These are phyloP conservation scores for Abrostola tripartita DNA, from an alignment of 2,888 invertebrate species.

Conservation along the genomic window DNA sequence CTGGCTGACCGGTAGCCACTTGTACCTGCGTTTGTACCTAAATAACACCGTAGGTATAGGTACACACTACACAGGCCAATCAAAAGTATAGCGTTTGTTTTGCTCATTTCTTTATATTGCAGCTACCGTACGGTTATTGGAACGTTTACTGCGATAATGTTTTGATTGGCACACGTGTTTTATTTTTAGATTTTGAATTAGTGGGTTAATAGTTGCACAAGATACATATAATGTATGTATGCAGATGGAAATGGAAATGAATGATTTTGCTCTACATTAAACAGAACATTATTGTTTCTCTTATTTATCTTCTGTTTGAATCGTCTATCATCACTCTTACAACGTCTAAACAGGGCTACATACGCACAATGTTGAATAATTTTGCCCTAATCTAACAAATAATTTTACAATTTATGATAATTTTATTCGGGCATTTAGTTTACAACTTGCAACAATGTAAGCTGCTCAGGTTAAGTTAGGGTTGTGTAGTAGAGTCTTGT, in stretches of 20 bases:
- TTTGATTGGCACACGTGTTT: constrained; percentile 35
- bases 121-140: constrained; percentile 17
- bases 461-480: no score
- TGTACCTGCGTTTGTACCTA: constrained; percentile 19
- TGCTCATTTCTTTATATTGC: constrained; percentile 43
- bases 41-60: constrained; percentile 43
- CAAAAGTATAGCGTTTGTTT: constrained; percentile 47
- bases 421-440: no score
- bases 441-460: no score
- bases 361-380: no score
- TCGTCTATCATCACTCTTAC: neutral
- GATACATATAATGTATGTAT: no score
- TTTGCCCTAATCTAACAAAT: no score
- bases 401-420: no score
- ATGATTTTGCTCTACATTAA: constrained; percentile 1
- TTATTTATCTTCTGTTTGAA: neutral
- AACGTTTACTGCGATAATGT: constrained; percentile 31
- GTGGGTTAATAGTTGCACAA: constrained; percentile 30
- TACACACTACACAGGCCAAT: constrained; percentile 14
- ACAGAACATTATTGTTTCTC: neutral
- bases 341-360: neutral
- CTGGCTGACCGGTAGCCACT: constrained; percentile 51
- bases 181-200: constrained; percentile 25
- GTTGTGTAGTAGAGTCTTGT: no score
- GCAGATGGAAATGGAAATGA: constrained; percentile 23